Conservation (phyloP, 1,140 invertebrate species). For the Papilio machaon region DNA sequence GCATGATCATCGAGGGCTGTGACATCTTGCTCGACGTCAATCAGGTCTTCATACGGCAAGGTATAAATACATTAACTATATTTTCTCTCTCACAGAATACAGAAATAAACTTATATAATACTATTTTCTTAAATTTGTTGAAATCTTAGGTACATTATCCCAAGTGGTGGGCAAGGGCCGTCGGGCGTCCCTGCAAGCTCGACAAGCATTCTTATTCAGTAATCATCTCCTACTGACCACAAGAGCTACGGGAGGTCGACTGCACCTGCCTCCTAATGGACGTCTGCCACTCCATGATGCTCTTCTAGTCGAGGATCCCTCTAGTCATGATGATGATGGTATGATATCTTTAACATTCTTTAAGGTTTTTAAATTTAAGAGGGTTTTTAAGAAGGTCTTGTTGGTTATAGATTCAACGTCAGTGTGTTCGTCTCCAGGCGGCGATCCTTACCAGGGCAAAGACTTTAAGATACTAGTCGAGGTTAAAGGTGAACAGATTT, state of each 20-base stretch:
- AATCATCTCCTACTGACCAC: conserved; percentile 94
- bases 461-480: conserved; percentile 95
- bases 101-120: too few species aligned
- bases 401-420: conserved; percentile 66
- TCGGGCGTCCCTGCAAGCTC: conserved; percentile 86
- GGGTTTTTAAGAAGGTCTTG: background rate
- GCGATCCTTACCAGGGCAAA: conserved; percentile 87
- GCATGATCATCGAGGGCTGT: conserved; percentile 97
- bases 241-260: conserved; percentile 90
- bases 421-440: conserved; percentile 75
- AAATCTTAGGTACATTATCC: conserved; percentile 70
- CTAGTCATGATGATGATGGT: conserved; percentile 86
- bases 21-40: conserved; percentile 97
- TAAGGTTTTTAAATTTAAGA: background rate
- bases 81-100: background rate
- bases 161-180: conserved; percentile 83
- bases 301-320: conserved; percentile 91
- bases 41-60: conserved; percentile 94
- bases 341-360: background rate
- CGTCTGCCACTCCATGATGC: conserved; percentile 93
- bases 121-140: background rate
- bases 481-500: conserved; percentile 85
- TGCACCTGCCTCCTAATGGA: conserved; percentile 92
- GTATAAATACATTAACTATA: conserved; percentile 64
- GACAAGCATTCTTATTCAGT: conserved; percentile 94